These are phyloP conservation scores for Anodontia alba DNA, from an alignment of 2,888 invertebrate species.

Conservation along the genomic window DNA sequence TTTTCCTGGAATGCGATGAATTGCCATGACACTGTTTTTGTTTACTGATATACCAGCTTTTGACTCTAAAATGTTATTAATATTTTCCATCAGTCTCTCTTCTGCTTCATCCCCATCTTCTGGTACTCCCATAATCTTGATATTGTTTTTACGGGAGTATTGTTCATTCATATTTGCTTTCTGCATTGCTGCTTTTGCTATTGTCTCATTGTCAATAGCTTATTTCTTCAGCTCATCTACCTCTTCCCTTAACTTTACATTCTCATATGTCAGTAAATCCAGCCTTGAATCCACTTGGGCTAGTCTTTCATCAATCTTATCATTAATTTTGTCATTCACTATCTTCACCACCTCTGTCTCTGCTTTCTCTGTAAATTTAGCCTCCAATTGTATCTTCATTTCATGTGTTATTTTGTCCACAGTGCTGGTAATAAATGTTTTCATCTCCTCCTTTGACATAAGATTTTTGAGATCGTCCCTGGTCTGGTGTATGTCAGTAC, in stretches of 20 bases:
- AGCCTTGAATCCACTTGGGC: not conserved
- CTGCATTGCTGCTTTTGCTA: too few species aligned
- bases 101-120: too few species aligned
- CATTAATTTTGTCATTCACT: not conserved
- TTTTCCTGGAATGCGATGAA: too few species aligned
- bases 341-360: not conserved
- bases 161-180: too few species aligned
- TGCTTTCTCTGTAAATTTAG: not conserved
- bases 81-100: too few species aligned
- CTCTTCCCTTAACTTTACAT: not conserved
- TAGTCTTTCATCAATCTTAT: slow-evolving; percentile 1
- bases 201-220: too few species aligned
- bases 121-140: too few species aligned
- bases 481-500: too few species aligned
- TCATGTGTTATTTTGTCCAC: not conserved
- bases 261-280: not conserved
- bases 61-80: too few species aligned
- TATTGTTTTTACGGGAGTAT: too few species aligned
- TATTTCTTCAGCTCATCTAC: not conserved
- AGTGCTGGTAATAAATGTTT: not conserved
- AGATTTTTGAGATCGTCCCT: slow-evolving; percentile 3
- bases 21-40: too few species aligned
- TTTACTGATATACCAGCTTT: too few species aligned
- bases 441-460: not conserved
- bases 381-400: not conserved